phyloP scores from a whole-genome alignment of 2,113 vertebrate genomes.

The Benitochromis conjunctus region DNA sequence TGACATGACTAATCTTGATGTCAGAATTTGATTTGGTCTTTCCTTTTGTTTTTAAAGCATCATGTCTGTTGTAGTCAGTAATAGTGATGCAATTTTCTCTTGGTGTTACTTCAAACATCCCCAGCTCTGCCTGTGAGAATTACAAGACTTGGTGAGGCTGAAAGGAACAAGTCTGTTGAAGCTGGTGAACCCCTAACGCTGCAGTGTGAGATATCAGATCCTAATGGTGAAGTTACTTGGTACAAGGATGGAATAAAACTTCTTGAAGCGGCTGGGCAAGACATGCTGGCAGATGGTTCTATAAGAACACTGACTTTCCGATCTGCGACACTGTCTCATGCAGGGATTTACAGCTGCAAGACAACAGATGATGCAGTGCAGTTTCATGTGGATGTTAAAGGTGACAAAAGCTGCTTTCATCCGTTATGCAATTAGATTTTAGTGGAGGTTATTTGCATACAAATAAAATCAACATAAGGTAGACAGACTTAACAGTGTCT shows the following conservation, averaged over 20 bases:
- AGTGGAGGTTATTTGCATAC: not conserved
- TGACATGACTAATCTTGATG: slow-evolving; percentile 61
- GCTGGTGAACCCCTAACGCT: slow-evolving; percentile 53
- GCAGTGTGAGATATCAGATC: slow-evolving; percentile 58
- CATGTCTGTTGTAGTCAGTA: slow-evolving; percentile 25
- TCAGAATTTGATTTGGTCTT: slow-evolving; percentile 25
- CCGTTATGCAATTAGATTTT: not conserved
- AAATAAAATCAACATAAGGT: not conserved
- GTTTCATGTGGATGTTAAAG: slow-evolving; percentile 75
- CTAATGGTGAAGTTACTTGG: slow-evolving; percentile 56
- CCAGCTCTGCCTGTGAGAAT: slow-evolving; percentile 70
- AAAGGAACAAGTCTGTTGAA: slow-evolving; percentile 61
- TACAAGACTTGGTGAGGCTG: slow-evolving; percentile 54
- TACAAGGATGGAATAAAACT: slow-evolving; percentile 60
- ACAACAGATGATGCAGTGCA: slow-evolving; percentile 60
- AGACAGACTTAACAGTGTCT: not conserved
- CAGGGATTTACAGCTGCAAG: slow-evolving; percentile 66
- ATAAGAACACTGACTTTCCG: slow-evolving; percentile 50
- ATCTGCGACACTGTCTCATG: slow-evolving; percentile 47
- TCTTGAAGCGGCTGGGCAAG: slow-evolving; percentile 38
- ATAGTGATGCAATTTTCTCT: slow-evolving; percentile 68
- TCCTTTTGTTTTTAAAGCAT: slow-evolving; percentile 12
- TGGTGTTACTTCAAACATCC: slow-evolving; percentile 67
- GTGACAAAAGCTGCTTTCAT: slow-evolving; percentile 59
- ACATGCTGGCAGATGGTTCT: slow-evolving; percentile 49